Base-by-base conservation (phyloP, 1,140 invertebrate genomes). In the Sinella curviseta region DNA sequence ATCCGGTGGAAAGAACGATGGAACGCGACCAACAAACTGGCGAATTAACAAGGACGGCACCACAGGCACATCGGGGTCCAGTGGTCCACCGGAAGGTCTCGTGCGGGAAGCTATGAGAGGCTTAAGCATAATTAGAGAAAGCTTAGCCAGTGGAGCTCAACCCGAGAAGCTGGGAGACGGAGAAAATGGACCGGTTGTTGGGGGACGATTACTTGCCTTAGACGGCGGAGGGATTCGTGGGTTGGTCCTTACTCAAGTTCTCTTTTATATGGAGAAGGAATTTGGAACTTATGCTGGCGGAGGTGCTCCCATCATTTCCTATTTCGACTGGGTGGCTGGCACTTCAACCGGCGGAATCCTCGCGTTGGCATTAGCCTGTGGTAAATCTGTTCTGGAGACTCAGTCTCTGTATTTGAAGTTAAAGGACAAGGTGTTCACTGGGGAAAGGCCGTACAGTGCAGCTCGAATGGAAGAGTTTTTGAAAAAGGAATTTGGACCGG, bases 161-260 rank as follows among this genome's bases (percentile, higher is more conserved):
- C 4, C 30, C 26, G 24, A 75, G 2, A 31, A 16, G 26, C 31
- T 26, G 31, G 4, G 17, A 4, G 26, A 31, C 8, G 35, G 28
- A n/a, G 3, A 8, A 20, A 35, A 48, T 12, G 35, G 39, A 12
- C 74, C 35, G 2, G n/a, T 48, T 8, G 39, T 75, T 54, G 35
- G 74, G 14, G 39, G 39, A n/a, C 3, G 34, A 48, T 48, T 98
- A 1, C 88, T 98, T 0, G 94, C 93, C 85, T 88, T 99, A 1
- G 97, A 98, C 89, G 97, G 97, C 0, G 97, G 97, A n/a, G 97
- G 97, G 0, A 97, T 99, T 67, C 89, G 94, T 60, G 97, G 97
- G 1, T 85, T 99, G 1, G 91, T 98, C 3, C 88, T 98, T 1
- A 92, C 97, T 0, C 94, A 96, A 86, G 91, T 95, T 73, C 87